Evolutionary conservation across 2,113 vertebrate species (phyloP).

Genomic region (Puffinus mauretanicus): DNA sequence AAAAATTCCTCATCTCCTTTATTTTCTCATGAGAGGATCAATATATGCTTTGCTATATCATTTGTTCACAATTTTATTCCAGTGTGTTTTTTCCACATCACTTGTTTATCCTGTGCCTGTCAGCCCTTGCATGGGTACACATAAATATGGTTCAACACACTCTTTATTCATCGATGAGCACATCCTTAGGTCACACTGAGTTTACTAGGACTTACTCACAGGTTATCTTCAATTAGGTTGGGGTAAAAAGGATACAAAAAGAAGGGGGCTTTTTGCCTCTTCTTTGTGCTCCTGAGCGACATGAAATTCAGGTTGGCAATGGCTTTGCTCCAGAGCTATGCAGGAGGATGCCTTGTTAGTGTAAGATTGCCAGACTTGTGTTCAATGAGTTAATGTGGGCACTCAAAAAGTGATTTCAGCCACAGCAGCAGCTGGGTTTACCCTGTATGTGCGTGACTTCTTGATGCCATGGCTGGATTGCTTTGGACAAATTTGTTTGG

Average conservation of each 20-base stretch:
- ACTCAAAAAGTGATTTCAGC: neutral
- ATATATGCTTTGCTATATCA: neutral
- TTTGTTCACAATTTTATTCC: neutral
- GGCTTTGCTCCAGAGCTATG: neutral
- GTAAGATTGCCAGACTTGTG: neutral
- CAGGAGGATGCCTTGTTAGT: neutral
- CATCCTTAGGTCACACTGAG: neutral
- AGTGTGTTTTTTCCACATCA: neutral
- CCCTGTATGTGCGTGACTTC: fast-evolving
- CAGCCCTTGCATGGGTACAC: neutral
- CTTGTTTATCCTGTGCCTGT: neutral
- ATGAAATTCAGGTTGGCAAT: neutral
- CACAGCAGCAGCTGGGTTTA: neutral
- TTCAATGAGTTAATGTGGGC: neutral
- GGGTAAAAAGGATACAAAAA: neutral
- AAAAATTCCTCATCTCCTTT: neutral
- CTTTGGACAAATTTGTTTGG: neutral
- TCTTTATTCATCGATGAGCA: neutral
- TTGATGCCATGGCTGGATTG: neutral
- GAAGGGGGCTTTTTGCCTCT: neutral
- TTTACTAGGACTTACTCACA: neutral
- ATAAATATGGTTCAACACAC: neutral
- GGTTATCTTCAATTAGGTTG: neutral
- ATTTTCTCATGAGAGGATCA: neutral
- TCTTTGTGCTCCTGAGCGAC: neutral